Conservation (phyloP, 2,797 vertebrate genomes). For the Enteromius paludinosus region DNA sequence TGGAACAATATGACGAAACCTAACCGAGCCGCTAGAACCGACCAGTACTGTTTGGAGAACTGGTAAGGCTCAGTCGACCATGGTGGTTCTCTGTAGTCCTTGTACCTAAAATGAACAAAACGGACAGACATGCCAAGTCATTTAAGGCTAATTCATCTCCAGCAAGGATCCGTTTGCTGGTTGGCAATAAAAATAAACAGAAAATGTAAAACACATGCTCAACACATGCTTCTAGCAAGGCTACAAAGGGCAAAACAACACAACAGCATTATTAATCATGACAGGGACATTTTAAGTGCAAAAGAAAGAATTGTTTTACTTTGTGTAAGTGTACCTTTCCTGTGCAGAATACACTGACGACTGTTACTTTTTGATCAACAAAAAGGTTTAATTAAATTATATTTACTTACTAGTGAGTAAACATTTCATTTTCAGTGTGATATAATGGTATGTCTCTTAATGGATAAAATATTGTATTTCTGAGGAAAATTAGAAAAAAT, state of each 20-base stretch:
- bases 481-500: neutral
- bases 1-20: constrained; percentile 97
- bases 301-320: neutral
- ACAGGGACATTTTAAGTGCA: neutral
- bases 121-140: constrained; percentile 13
- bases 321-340: constrained; percentile 3
- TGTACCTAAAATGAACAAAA: constrained; percentile 82
- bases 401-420: neutral
- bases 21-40: constrained; percentile 90
- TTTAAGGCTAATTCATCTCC: constrained; percentile 8
- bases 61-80: constrained; percentile 90
- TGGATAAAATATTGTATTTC: neutral
- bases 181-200: constrained; percentile 21
- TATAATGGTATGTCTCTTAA: neutral
- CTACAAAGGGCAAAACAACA: constrained; percentile 10
- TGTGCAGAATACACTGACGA: neutral
- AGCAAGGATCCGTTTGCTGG: constrained; percentile 1
- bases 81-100: constrained; percentile 96
- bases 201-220: constrained; percentile 29
- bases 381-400: neutral
- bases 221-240: constrained; percentile 13
- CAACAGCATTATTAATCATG: neutral
- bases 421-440: neutral
- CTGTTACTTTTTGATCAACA: constrained; percentile 1
- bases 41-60: constrained; percentile 97